Evolutionary conservation across 2,113 vertebrate genomes (phyloP), one percentile per base, ranked within the genome.

Genomic region (Laterallus jamaicensis): DNA sequence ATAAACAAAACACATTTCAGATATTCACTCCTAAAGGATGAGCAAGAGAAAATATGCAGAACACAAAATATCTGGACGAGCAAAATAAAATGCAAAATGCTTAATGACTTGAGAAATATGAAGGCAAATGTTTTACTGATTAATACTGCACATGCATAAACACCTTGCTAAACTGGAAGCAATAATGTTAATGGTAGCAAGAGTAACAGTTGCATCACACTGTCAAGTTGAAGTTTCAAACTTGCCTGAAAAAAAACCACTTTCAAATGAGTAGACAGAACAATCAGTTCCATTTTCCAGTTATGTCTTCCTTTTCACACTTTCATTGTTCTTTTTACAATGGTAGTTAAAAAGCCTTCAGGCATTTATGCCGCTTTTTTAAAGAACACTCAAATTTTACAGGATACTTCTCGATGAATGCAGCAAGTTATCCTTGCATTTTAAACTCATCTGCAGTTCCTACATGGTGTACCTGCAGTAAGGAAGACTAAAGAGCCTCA

Each of bases 301-400:
- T 96, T 88, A 37, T 5, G 31, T 59, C 74, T 87, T 93, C 73
- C 75, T 91, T 89, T 82, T 93, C 89, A 94, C 82, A 86, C 76
- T 94, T 97, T 56, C 86, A 94, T 82, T n/a, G 77, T 86, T 97
- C 91, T 90, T 97, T 97, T 96, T 91, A 97, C 37, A 90, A 88
- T 19, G 92, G 89, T 86, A 96, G 87, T 95, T 95, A 89, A 97
- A 97, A 97, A 94, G 71, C 62, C 91, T 97, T 96, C 93, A 97
- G 92, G 83, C 69, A 26, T 78, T 92, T 92, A 96, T 54, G 52
- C 60, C 85, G 93, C 77, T 86, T 86, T 97, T 96, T 94, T 67
- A 82, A 95, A 94, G 82, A 92, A 96, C 92, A 96, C 85, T 95
- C 92, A 94, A 91, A 93, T 97, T 97, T 98, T 95, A 97, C 32